A percentile compares a stretch with the other conserved stretches of the same genome.
phyloP scores from a whole-genome alignment of 2,797 vertebrate genomes.

The Erithacus rubecula region DNA sequence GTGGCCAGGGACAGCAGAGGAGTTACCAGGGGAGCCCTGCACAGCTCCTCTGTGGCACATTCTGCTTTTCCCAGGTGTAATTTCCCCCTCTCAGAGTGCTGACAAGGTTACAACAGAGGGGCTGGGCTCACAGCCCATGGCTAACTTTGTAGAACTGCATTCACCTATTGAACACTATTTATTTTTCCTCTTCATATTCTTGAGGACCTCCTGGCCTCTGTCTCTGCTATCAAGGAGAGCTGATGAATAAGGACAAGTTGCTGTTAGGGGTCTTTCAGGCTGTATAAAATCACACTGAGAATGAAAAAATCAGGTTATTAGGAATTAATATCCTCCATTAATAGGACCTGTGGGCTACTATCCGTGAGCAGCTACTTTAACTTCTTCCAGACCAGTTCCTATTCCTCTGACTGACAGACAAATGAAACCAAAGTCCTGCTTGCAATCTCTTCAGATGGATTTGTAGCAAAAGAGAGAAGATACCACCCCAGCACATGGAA shows the following conservation, averaged over 20 bases:
- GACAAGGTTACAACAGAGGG: background rate
- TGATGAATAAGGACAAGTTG: background rate
- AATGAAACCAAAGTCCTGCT: background rate
- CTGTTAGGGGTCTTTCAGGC: background rate
- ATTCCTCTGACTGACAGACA: background rate
- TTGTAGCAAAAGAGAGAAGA: background rate
- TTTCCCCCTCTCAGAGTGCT: background rate
- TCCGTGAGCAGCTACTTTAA: background rate
- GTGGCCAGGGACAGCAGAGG: accelerated
- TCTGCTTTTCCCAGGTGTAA: background rate
- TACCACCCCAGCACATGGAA: background rate
- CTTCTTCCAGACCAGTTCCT: background rate
- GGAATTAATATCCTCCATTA: background rate
- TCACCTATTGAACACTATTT: background rate
- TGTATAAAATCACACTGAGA: background rate
- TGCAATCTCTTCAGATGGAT: accelerated
- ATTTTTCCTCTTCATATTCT: accelerated
- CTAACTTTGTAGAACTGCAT: too few relatives aligned
- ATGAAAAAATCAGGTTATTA: background rate
- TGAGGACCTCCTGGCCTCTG: accelerated
- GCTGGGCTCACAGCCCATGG: background rate
- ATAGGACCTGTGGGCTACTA: background rate
- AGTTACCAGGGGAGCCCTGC: accelerated
- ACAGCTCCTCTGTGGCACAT: accelerated
- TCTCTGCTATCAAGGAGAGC: background rate